Evolutionary conservation across 2,113 vertebrate genomes (phyloP).

Genomic region (Nyctibius bracteatus): DNA sequence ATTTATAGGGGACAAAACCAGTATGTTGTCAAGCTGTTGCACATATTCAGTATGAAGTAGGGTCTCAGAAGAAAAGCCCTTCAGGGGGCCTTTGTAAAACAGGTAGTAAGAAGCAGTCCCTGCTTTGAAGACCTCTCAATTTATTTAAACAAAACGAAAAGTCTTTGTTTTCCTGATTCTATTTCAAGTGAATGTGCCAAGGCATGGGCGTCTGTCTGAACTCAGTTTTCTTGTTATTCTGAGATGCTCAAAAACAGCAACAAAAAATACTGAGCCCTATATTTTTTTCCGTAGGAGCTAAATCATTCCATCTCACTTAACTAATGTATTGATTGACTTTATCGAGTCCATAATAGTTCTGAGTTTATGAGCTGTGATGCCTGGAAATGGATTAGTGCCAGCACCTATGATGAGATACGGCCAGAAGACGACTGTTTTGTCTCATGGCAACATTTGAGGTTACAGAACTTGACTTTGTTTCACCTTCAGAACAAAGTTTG

Average conservation of each 20-base stretch:
- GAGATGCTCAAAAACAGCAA: background rate
- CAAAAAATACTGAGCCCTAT: background rate
- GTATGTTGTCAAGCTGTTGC: background rate
- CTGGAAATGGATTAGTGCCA: slow-evolving; percentile 46
- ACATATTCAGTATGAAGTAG: background rate
- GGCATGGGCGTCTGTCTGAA: background rate
- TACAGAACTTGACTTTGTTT: slow-evolving; percentile 8
- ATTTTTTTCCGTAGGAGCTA: background rate
- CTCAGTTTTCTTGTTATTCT: background rate
- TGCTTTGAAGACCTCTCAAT: background rate
- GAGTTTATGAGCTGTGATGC: slow-evolving; percentile 51
- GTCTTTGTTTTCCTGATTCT: background rate
- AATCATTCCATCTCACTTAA: slow-evolving; percentile 58
- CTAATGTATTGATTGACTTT: slow-evolving; percentile 54
- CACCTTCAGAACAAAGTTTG: background rate
- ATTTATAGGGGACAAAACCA: background rate
- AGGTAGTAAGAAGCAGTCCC: background rate
- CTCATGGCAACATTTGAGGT: background rate
- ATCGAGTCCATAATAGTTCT: slow-evolving; percentile 34
- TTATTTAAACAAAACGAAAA: background rate
- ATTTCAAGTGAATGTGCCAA: background rate
- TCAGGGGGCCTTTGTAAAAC: background rate
- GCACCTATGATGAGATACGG: background rate
- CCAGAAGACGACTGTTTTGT: background rate
- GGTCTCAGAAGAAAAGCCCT: background rate